These are phyloP conservation scores for Sminthurides aquaticus DNA, from an alignment of 2,888 invertebrate genomes.

Conservation along the genomic window DNA sequence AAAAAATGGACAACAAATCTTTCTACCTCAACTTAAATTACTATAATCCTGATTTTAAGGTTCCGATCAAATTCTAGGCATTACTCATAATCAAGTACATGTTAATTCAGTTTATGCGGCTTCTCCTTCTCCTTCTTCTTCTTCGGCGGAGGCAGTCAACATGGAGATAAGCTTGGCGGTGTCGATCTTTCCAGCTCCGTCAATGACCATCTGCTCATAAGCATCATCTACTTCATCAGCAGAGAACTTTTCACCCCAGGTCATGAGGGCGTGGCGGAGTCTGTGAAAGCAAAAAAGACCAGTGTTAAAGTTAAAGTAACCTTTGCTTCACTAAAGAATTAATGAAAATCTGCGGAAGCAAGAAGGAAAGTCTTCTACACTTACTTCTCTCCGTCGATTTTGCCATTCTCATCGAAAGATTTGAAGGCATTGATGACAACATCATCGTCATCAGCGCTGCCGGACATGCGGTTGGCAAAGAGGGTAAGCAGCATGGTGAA, in stretches of 20 bases:
- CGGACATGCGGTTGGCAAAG: conserved; percentile 86
- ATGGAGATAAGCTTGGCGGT: conserved; percentile 76
- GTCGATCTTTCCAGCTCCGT: conserved; percentile 83
- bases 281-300: conserved; percentile 47
- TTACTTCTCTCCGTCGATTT: conserved; percentile 76
- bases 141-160: conserved; percentile 77
- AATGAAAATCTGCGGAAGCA: too few species aligned
- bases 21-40: background rate
- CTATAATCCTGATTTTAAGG: background rate
- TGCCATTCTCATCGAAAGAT: conserved; percentile 78
- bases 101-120: conserved; percentile 25
- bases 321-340: too few species aligned
- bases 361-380: too few species aligned
- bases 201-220: conserved; percentile 80
- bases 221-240: conserved; percentile 83
- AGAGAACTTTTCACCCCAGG: conserved; percentile 88
- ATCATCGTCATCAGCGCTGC: conserved; percentile 79
- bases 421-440: conserved; percentile 87
- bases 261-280: conserved; percentile 82
- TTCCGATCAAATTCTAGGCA: background rate
- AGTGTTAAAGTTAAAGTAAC: background rate
- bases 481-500: conserved; percentile 88
- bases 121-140: conserved; percentile 57
- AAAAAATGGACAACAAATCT: background rate
- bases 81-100: background rate